Conservation (phyloP, 1,140 invertebrate genomes). For the Helicoverpa armigera region DNA sequence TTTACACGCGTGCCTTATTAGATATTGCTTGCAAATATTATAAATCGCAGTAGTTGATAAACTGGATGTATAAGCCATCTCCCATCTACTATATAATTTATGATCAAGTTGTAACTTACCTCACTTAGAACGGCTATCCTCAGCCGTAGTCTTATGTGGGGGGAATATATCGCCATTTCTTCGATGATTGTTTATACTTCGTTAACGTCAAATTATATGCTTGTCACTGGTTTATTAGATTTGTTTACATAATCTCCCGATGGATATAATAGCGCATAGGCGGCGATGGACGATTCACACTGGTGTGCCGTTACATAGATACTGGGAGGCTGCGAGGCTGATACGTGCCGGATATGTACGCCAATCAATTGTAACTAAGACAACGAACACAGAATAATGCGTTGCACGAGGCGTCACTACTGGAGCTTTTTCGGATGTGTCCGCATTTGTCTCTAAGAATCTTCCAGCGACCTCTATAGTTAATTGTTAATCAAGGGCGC, state of each 20-base stretch:
- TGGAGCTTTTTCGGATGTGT: conserved; percentile 36
- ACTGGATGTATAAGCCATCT: background rate
- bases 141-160: background rate
- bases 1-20: background rate
- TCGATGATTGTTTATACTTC: background rate
- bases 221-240: conserved; percentile 14
- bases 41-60: conserved; percentile 4
- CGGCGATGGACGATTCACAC: conserved; percentile 5
- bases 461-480: conserved; percentile 22
- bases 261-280: background rate
- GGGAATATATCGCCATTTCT: conserved; percentile 9
- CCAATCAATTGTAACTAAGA: conserved; percentile 79
- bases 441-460: conserved; percentile 30
- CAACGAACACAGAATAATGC: conserved; percentile 24
- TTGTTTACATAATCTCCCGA: conserved; percentile 17
- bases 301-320: conserved; percentile 12
- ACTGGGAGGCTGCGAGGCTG: conserved; percentile 61
- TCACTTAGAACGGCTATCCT: background rate
- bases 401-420: conserved; percentile 42
- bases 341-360: conserved; percentile 60
- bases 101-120: conserved; percentile 9
- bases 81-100: background rate
- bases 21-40: background rate
- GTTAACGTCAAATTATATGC: background rate
- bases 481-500: conserved; percentile 38